Conservation (phyloP, 1,140 invertebrate species). For the Hycleus phaleratus region DNA sequence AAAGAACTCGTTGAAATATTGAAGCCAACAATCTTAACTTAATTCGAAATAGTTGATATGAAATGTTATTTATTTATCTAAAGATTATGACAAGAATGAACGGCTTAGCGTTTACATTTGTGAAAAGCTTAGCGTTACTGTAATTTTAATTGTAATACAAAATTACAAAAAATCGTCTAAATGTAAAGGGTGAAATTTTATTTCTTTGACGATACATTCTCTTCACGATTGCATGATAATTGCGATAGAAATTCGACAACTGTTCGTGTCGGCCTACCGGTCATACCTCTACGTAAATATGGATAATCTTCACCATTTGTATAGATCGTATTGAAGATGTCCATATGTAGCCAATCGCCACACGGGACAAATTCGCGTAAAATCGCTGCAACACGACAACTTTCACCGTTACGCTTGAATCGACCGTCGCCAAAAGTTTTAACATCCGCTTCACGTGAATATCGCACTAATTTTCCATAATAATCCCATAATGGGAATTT, state of each 20-base stretch:
- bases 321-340: constrained; percentile 59
- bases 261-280: constrained; percentile 54
- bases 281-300: constrained; percentile 52
- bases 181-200: too few species aligned
- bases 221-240: constrained; percentile 43
- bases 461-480: constrained; percentile 41
- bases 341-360: constrained; percentile 59
- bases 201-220: constrained; percentile 1
- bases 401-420: constrained; percentile 39
- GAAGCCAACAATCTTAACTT: too few species aligned
- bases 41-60: too few species aligned
- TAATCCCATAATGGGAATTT: constrained; percentile 56
- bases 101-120: too few species aligned
- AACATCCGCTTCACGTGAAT: constrained; percentile 44
- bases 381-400: constrained; percentile 66
- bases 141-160: too few species aligned
- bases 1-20: too few species aligned
- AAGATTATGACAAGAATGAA: too few species aligned
- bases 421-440: constrained; percentile 49
- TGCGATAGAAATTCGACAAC: constrained; percentile 52
- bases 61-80: too few species aligned
- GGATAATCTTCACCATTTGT: constrained; percentile 47
- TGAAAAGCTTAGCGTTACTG: too few species aligned
- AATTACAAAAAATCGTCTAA: too few species aligned
- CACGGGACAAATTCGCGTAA: constrained; percentile 60